A percentile compares a stretch with the other conserved stretches of the same genome.
These are phyloP conservation scores for Epirrhoe alternata DNA, from an alignment of 2,888 invertebrate genomes.

Conservation along the genomic window DNA sequence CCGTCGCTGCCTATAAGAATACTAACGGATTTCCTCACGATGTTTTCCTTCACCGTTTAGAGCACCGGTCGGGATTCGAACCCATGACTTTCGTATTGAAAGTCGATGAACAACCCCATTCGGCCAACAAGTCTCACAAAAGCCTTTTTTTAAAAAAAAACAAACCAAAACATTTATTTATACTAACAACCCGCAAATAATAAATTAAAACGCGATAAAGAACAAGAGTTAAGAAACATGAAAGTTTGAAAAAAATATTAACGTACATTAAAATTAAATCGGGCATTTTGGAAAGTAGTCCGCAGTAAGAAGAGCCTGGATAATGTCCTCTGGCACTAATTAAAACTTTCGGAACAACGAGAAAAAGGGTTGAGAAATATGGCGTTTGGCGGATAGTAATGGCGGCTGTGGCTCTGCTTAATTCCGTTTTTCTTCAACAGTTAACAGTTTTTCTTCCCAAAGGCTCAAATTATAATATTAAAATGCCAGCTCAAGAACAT, in stretches of 20 bases:
- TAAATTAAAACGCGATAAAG: conserved; percentile 42
- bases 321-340: conserved; percentile 84
- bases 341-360: conserved; percentile 79
- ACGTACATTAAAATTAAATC: conserved; percentile 62
- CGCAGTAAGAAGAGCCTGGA: conserved; percentile 69
- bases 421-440: too few species aligned
- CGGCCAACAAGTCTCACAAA: neutral
- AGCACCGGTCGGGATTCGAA: too few species aligned
- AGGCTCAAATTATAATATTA: conserved; percentile 63
- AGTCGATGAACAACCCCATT: too few species aligned
- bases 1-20: too few species aligned
- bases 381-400: conserved; percentile 77
- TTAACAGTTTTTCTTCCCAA: conserved; percentile 69
- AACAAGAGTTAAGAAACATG: conserved; percentile 49
- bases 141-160: neutral
- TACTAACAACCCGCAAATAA: conserved; percentile 21
- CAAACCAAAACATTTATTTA: neutral
- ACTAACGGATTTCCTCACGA: too few species aligned
- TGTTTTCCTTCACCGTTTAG: too few species aligned
- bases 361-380: conserved; percentile 82
- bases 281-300: conserved; percentile 66
- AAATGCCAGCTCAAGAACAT: conserved; percentile 43
- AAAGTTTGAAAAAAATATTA: conserved; percentile 58
- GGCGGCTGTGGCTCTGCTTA: conserved; percentile 70
- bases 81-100: too few species aligned